phyloP scores from a whole-genome alignment of 2,888 invertebrate species.

The Plagiodera versicolora region DNA sequence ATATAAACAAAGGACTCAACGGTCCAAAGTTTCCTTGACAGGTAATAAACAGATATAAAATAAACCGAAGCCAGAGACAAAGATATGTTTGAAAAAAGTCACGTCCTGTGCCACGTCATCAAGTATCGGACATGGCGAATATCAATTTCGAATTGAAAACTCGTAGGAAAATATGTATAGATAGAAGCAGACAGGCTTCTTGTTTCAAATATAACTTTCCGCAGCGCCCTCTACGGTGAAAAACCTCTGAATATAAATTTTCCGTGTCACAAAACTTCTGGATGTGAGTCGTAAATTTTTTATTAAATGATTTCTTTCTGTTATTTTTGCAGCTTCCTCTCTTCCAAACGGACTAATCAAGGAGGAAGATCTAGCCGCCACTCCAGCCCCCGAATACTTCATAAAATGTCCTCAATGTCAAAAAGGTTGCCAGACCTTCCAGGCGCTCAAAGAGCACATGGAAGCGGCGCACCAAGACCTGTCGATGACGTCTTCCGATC shows the following conservation, averaged over 20 bases:
- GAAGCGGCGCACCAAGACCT: slow-evolving; percentile 53
- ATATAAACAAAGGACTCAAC: neutral
- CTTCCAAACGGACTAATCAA: slow-evolving; percentile 44
- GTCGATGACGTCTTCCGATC: slow-evolving; percentile 53
- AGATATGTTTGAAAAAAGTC: neutral
- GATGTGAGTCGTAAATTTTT: too few relatives aligned
- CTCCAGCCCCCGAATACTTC: slow-evolving; percentile 49
- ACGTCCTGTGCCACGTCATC: neutral
- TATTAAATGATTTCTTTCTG: too few relatives aligned
- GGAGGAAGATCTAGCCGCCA: slow-evolving; percentile 41
- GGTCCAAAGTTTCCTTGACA: neutral
- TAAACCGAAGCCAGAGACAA: neutral
- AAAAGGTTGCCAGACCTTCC: slow-evolving; percentile 56
- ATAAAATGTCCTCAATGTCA: slow-evolving; percentile 59
- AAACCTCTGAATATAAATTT: too few relatives aligned
- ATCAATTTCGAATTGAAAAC: too few relatives aligned
- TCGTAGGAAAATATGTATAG: too few relatives aligned
- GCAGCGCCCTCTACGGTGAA: too few relatives aligned
- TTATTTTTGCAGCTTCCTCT: slow-evolving; percentile 57
- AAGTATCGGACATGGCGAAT: too few relatives aligned
- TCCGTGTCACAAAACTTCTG: too few relatives aligned
- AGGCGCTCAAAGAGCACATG: slow-evolving; percentile 58
- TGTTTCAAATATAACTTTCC: too few relatives aligned
- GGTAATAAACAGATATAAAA: neutral
- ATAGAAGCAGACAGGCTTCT: too few relatives aligned